Evolutionary conservation across 1,140 invertebrate species (phyloP), one percentile per base, ranked within the genome.

Genomic region (Fragariocoptes setiger): DNA sequence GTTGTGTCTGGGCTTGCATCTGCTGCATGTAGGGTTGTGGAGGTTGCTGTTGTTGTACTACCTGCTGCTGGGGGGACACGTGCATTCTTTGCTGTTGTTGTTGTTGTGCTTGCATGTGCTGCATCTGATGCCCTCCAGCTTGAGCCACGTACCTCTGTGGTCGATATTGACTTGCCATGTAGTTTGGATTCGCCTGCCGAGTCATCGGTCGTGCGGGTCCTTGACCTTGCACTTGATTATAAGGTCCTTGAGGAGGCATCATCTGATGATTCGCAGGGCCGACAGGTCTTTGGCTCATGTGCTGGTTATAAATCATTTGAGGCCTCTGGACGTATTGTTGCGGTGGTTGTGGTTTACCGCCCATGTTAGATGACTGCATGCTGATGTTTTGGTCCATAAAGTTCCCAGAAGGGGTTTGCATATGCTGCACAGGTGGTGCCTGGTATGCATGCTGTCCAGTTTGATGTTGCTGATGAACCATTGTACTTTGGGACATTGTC

Each of bases 1-100:
- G 58, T 42, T 61, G 58, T 44, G 54, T 58, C 35, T 63, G 58
- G 37, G 61, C 57, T 2, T 57, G n/a, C n/a, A n/a, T n/a, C n/a
- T 31, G 25, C 25, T 31, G 25, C 8, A 8, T 31, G n/a, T 8
- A 8, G 25, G 25, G 16, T 36, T 49, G 45, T 35, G 35, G 37
- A 14, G 20, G 19, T 31, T 22, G 43, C 19, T 42, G 42, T 16
- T 38, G 40, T 21, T 46, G 47, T n/a, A 8, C 8, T 31, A 8
- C 8, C n/a, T 44, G 35, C 19, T 42, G 38, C 8, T 45, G 46
- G 19, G 36, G 43, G 19, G 45, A 46, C 12, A 62, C 52, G 3
- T 50, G 52, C n/a, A 47, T 50, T 21, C 38, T 45, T 41, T 44
- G 20, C n/a, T 44, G 25, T 16, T 41, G 40, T 19, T 41, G 40